Conservation (phyloP, 1,140 invertebrate species). For the Lasioglossum baleicum region DNA sequence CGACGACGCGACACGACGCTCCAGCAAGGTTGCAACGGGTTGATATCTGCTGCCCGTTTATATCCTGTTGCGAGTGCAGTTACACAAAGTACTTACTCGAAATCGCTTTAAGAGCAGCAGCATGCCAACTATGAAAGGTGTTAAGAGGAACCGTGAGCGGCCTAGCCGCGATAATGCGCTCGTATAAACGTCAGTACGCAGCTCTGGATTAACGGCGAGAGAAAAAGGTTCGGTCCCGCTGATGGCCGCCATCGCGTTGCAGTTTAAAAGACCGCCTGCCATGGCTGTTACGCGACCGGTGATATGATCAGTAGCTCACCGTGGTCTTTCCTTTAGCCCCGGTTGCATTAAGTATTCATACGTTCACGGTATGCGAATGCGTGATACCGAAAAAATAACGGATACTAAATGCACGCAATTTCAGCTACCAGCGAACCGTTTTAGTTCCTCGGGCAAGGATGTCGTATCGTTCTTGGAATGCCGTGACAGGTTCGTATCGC, state of each 20-base stretch:
- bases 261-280: constrained; percentile 60
- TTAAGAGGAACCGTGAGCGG: constrained; percentile 57
- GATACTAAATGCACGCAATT: constrained; percentile 70
- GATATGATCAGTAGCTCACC: constrained; percentile 56
- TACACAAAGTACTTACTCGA: constrained; percentile 69
- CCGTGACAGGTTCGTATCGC: constrained; percentile 35
- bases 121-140: constrained; percentile 66
- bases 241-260: constrained; percentile 31
- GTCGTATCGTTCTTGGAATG: constrained; percentile 34
- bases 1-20: not conserved
- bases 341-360: constrained; percentile 58
- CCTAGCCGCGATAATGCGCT: constrained; percentile 64
- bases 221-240: constrained; percentile 4
- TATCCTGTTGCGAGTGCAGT: constrained; percentile 61
- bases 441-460: constrained; percentile 54
- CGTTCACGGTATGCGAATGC: constrained; percentile 32
- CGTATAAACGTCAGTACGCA: constrained; percentile 49
- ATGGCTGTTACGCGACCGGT: constrained; percentile 36
- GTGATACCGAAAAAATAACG: constrained; percentile 56
- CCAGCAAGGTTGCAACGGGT: constrained; percentile 33
- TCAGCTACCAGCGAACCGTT: constrained; percentile 64
- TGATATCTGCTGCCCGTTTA: constrained; percentile 72
- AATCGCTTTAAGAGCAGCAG: constrained; percentile 67
- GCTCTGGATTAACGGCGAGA: constrained; percentile 43
- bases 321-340: constrained; percentile 2